Conservation (phyloP, 1,140 invertebrate species). For the Plectrocnemia conspersa region DNA sequence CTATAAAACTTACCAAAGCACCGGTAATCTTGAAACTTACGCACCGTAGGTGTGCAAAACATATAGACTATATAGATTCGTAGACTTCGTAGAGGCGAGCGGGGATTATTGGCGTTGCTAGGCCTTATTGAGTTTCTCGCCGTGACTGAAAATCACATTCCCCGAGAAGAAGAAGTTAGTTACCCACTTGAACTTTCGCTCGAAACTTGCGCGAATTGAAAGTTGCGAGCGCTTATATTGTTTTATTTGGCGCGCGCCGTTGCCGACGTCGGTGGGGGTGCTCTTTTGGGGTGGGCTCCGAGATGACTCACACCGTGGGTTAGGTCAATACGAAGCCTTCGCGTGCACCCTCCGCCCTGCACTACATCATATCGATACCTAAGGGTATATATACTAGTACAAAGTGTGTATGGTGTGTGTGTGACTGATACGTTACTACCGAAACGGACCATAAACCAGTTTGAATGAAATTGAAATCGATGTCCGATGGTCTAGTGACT, state of each 20-base stretch:
- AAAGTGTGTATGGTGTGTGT: no score
- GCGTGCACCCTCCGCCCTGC: slow-evolving; percentile 12
- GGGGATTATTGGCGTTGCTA: not conserved
- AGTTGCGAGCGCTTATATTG: slow-evolving; percentile 1
- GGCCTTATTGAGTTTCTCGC: slow-evolving; percentile 1
- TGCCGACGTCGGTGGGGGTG: not conserved
- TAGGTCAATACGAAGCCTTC: slow-evolving; percentile 27
- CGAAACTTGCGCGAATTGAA: not conserved
- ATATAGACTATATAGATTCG: no score
- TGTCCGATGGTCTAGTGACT: no score
- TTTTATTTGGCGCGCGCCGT: not conserved
- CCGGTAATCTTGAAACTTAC: no score
- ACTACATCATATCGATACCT: not conserved
- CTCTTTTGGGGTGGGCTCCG: not conserved
- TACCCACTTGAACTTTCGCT: slow-evolving; percentile 1
- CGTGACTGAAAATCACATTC: not conserved
- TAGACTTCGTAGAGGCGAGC: not conserved
- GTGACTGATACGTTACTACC: no score
- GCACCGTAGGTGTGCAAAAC: no score
- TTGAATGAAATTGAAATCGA: no score
- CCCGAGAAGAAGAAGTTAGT: not conserved
- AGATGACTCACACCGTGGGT: slow-evolving; percentile 32
- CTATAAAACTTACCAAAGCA: no score
- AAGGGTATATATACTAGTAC: no score
- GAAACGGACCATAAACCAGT: no score